Conservation (phyloP, 1,140 invertebrate genomes). For the Euura lappo region DNA sequence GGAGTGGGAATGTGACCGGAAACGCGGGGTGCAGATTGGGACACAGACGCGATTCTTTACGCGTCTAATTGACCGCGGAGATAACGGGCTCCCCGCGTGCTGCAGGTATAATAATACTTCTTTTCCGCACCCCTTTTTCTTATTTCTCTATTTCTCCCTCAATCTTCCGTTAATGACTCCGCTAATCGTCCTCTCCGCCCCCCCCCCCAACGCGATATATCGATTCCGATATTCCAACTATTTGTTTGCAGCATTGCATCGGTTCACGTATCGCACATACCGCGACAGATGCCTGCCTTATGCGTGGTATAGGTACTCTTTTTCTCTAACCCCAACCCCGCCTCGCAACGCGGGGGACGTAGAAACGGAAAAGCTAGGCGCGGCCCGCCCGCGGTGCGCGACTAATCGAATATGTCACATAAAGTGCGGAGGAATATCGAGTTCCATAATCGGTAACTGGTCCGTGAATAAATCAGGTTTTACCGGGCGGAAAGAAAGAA, state of each 20-base stretch:
- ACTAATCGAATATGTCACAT: neutral
- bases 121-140: neutral
- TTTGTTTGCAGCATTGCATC: too few relatives aligned
- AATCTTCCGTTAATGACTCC: neutral
- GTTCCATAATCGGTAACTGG: too few relatives aligned
- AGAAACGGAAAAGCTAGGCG: neutral
- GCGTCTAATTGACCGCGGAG: conserved; percentile 3
- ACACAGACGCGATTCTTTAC: neutral
- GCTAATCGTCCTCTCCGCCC: neutral
- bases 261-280: too few relatives aligned
- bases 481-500: too few relatives aligned
- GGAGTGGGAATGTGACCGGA: neutral
- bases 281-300: too few relatives aligned
- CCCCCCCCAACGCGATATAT: too few relatives aligned
- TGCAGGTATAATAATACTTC: conserved; percentile 7
- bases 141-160: too few relatives aligned
- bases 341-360: neutral
- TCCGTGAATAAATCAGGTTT: too few relatives aligned
- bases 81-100: conserved; percentile 3
- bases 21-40: neutral
- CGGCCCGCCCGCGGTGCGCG: neutral
- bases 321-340: too few relatives aligned
- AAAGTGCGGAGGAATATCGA: neutral
- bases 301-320: too few relatives aligned
- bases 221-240: too few relatives aligned